Percentiles rank a stretch among this genome's conserved stretches.
These are phyloP conservation scores for Lagopus muta DNA, from an alignment of 2,113 vertebrate genomes.

Conservation along the genomic window DNA sequence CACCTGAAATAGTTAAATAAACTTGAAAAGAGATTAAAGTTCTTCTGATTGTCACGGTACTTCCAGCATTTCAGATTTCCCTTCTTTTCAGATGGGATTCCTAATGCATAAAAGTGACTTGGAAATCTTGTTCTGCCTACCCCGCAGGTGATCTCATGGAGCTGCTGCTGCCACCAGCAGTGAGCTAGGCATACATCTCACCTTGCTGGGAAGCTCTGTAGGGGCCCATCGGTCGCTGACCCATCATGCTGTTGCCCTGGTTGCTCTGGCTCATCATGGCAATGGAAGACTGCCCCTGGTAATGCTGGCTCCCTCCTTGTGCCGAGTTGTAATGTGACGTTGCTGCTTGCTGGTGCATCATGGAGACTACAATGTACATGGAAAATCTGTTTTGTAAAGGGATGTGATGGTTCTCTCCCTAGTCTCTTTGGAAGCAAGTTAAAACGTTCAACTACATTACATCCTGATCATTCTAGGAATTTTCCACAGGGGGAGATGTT, in stretches of 20 bases:
- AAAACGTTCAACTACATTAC: background rate
- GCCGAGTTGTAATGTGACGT: slow-evolving; percentile 89
- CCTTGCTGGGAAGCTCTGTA: slow-evolving; percentile 95
- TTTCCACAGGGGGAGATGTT: slow-evolving; percentile 56
- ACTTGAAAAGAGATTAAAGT: background rate
- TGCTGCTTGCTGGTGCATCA: slow-evolving; percentile 96
- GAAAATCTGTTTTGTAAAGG: slow-evolving; percentile 16
- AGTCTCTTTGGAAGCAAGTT: background rate
- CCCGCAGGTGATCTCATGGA: background rate
- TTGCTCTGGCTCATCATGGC: slow-evolving; percentile 93
- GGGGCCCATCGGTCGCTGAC: slow-evolving; percentile 90
- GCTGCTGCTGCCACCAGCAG: background rate
- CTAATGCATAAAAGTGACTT: background rate
- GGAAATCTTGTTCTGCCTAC: background rate
- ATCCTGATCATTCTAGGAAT: background rate
- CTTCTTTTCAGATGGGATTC: background rate
- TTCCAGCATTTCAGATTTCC: background rate
- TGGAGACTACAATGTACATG: slow-evolving; percentile 80
- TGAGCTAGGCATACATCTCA: slow-evolving; percentile 17
- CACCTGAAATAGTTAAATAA: slow-evolving; percentile 37
- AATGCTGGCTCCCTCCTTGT: slow-evolving; percentile 89
- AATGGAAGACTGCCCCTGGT: slow-evolving; percentile 91
- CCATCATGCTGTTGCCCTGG: slow-evolving; percentile 90
- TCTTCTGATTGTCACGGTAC: background rate
- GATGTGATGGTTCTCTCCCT: background rate